A percentile compares a stretch with the other conserved stretches of the same genome.
phyloP scores from a whole-genome alignment of 2,888 invertebrate genomes.

The Marronus borbonicus region DNA sequence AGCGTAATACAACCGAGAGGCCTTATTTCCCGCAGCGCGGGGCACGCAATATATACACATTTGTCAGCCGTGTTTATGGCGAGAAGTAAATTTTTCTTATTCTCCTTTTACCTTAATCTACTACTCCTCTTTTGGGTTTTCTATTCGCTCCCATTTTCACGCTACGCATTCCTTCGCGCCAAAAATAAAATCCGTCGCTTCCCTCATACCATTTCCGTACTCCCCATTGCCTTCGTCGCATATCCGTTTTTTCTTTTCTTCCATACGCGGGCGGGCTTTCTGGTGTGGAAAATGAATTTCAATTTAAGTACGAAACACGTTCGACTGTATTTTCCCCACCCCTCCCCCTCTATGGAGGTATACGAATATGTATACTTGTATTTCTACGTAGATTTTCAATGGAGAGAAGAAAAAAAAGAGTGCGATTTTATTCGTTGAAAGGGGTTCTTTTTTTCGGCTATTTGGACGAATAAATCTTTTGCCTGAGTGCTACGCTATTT shows the following conservation, averaged over 20 bases:
- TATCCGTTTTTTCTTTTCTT: not conserved
- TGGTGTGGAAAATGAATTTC: slow-evolving; percentile 21
- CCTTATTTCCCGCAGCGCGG: not conserved
- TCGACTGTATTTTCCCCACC: not conserved
- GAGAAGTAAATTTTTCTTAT: slow-evolving; percentile 12
- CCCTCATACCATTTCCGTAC: too few species aligned
- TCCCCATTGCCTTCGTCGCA: too few species aligned
- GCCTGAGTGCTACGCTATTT: not conserved
- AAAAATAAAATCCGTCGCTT: slow-evolving; percentile 1
- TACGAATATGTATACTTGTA: not conserved
- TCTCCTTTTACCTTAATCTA: slow-evolving; percentile 28
- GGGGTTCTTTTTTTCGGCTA: not conserved
- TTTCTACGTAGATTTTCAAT: not conserved
- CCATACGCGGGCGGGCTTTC: not conserved
- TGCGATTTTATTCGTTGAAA: not conserved
- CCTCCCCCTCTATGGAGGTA: too few species aligned
- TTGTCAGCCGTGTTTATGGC: slow-evolving; percentile 26
- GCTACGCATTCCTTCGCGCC: not conserved
- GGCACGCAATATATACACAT: not conserved
- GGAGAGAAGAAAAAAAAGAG: not conserved
- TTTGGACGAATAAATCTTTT: slow-evolving; percentile 7
- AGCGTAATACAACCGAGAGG: too few species aligned
- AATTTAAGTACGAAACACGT: slow-evolving; percentile 27
- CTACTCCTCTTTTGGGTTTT: not conserved
- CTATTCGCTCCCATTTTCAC: not conserved